A percentile compares a stretch with the other conserved stretches of the same genome.
These are phyloP conservation scores for Barypeithes pellucidus DNA, from an alignment of 2,888 invertebrate species.

Conservation along the genomic window DNA sequence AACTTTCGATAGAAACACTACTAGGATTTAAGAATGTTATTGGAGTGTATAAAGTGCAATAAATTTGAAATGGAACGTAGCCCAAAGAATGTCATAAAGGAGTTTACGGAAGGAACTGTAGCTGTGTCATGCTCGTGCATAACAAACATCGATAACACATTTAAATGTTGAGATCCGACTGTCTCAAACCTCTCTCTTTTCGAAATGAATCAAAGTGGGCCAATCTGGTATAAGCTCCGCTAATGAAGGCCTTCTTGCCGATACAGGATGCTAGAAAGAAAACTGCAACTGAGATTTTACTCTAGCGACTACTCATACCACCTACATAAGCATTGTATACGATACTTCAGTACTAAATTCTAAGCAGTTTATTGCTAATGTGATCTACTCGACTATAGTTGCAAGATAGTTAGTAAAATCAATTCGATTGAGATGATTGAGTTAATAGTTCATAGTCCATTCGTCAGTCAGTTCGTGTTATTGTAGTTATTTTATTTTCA, in stretches of 20 bases:
- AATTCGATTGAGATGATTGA: too few relatives aligned
- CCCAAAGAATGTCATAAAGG: conserved; percentile 31
- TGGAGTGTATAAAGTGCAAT: too few relatives aligned
- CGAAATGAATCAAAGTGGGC: conserved; percentile 90
- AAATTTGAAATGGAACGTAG: too few relatives aligned
- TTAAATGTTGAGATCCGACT: conserved; percentile 62
- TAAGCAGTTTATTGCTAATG: background rate
- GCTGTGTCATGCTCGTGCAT: conserved; percentile 60
- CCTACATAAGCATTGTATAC: conserved; percentile 4
- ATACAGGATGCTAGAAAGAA: conserved; percentile 71
- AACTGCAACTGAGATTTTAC: conserved; percentile 67
- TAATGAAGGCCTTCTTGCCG: conserved; percentile 88
- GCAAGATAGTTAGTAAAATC: background rate
- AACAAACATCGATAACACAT: conserved; percentile 60
- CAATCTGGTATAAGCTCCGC: conserved; percentile 97
- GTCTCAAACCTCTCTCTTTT: conserved; percentile 88
- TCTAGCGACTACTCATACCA: conserved; percentile 22
- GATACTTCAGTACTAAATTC: background rate
- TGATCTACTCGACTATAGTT: background rate
- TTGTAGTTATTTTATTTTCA: too few relatives aligned
- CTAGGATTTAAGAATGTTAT: too few relatives aligned
- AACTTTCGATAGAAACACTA: too few relatives aligned
- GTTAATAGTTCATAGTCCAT: too few relatives aligned
- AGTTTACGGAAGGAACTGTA: conserved; percentile 35
- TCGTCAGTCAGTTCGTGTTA: too few relatives aligned